A percentile compares a stretch with the other conserved stretches of the same genome.
phyloP scores from a whole-genome alignment of 2,797 vertebrate genomes.

The Hapalemur alaotrensis region DNA sequence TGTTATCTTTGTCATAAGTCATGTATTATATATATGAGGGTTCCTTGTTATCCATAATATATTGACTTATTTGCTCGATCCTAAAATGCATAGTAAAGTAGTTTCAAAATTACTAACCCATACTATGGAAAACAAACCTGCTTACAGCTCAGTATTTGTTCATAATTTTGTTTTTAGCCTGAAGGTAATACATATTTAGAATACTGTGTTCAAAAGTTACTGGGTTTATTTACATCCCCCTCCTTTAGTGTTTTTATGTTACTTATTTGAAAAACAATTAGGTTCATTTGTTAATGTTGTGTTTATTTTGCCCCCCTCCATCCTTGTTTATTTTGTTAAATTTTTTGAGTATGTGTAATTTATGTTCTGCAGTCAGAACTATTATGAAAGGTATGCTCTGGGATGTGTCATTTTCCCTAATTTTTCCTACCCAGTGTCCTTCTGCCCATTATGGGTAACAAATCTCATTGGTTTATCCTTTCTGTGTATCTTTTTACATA shows the following conservation, averaged over 20 bases:
- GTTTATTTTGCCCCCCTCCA: background rate
- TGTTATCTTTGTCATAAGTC: background rate
- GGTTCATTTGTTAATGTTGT: background rate
- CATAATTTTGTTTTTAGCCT: background rate
- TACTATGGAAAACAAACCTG: background rate
- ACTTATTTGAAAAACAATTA: background rate
- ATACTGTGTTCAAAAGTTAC: background rate
- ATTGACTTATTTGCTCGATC: background rate
- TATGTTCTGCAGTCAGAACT: background rate
- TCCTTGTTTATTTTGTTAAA: background rate
- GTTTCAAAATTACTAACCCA: background rate
- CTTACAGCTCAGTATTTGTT: background rate
- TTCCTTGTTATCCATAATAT: background rate
- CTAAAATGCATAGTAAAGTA: background rate
- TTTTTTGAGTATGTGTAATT: slow-evolving; percentile 7
- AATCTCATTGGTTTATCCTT: background rate
- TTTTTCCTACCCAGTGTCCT: background rate
- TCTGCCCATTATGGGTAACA: background rate
- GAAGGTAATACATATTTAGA: background rate
- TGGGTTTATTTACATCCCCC: background rate
- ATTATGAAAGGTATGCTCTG: background rate
- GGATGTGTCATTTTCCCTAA: background rate
- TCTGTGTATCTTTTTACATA: background rate
- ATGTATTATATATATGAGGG: background rate
- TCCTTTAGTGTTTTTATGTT: background rate